Percentiles rank a stretch among this genome's conserved stretches.
Evolutionary conservation across 1,140 invertebrate species (phyloP).

Genomic region (Trichomalopsis sarcophagae): DNA sequence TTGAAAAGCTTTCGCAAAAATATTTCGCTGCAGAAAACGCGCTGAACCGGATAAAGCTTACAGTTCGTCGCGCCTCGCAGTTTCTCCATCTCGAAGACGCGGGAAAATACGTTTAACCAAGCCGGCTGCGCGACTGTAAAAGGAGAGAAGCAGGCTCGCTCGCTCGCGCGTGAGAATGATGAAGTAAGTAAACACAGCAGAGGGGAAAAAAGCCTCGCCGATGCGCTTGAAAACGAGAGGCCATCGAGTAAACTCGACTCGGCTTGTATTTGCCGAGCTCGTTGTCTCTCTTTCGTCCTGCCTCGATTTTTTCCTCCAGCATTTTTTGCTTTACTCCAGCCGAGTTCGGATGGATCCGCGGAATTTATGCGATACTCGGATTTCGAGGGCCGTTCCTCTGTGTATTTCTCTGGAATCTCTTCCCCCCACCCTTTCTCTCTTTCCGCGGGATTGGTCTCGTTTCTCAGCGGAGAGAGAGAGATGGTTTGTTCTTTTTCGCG

Average conservation of each 20-base stretch:
- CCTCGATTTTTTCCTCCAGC: background rate
- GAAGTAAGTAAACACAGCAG: background rate
- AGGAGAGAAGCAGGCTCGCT: background rate
- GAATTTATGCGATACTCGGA: background rate
- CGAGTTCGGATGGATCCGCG: background rate
- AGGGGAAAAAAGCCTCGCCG: background rate
- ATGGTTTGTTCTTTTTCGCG: background rate
- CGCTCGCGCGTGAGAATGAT: background rate
- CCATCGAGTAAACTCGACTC: background rate
- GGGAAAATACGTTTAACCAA: background rate
- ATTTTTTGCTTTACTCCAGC: too few species aligned
- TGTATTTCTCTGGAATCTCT: background rate
- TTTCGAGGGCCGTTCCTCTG: background rate
- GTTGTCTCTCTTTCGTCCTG: background rate
- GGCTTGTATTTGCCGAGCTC: background rate
- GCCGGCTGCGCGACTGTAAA: background rate
- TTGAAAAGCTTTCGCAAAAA: too few species aligned
- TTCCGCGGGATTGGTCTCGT: background rate
- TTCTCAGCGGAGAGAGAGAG: too few species aligned
- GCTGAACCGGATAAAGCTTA: too few species aligned
- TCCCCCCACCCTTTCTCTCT: background rate
- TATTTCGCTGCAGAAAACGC: too few species aligned
- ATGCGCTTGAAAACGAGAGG: slow-evolving; percentile 7
- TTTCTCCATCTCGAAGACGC: background rate
- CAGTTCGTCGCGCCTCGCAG: too few species aligned